Conservation (phyloP, 1,140 invertebrate genomes). For the Lepeophtheirus salmonis region DNA sequence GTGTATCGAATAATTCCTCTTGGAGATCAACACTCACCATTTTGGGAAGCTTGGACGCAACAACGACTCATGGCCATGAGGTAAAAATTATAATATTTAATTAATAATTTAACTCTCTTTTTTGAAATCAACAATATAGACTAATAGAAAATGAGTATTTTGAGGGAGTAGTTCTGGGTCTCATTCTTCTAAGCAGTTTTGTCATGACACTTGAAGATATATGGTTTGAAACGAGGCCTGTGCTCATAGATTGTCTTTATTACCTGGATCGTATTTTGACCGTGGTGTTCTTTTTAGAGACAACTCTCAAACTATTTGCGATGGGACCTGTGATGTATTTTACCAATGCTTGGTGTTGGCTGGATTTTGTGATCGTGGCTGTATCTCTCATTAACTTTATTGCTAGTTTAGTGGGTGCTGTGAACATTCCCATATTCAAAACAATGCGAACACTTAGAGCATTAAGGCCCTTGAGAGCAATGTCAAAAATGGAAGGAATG, state of each 20-base stretch:
- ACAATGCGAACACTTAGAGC: conserved; percentile 33
- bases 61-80: background rate
- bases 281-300: conserved; percentile 92
- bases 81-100: background rate
- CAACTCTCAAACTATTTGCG: conserved; percentile 95
- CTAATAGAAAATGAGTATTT: conserved; percentile 98
- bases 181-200: conserved; percentile 92
- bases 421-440: conserved; percentile 32
- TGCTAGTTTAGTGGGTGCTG: conserved; percentile 74
- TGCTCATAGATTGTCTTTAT: conserved; percentile 74
- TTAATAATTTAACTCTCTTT: background rate
- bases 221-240: conserved; percentile 65
- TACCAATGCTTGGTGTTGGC: conserved; percentile 96
- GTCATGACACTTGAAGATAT: conserved; percentile 93
- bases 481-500: conserved; percentile 30
- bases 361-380: conserved; percentile 96
- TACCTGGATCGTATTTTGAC: conserved; percentile 97
- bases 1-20: background rate
- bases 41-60: background rate
- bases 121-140: conserved; percentile 74
- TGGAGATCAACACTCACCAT: background rate
- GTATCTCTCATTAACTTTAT: conserved; percentile 92
- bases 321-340: conserved; percentile 92
- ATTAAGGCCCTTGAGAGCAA: conserved; percentile 30
- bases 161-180: conserved; percentile 92